Conservation (phyloP, 2,113 vertebrate genomes). For the Alces alces region DNA sequence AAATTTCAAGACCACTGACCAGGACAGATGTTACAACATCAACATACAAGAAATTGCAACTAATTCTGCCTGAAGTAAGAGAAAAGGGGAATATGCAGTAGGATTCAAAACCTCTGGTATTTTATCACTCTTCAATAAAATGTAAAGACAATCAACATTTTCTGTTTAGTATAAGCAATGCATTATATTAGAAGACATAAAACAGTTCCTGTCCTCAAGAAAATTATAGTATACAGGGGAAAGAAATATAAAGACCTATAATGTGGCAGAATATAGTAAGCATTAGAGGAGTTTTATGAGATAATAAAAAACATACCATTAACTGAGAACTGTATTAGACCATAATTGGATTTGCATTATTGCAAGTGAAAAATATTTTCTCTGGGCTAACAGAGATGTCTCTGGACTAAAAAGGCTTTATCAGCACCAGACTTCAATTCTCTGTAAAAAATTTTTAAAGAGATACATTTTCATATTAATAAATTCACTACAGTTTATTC, state of each 20-base stretch:
- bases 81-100: not conserved
- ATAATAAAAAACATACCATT: not conserved
- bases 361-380: not conserved
- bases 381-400: not conserved
- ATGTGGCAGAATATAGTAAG: not conserved
- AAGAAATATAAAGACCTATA: not conserved
- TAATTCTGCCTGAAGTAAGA: not conserved
- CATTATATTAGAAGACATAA: not conserved
- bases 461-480: not conserved
- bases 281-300: not conserved
- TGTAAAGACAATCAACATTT: not conserved
- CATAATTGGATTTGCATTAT: not conserved
- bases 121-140: not conserved
- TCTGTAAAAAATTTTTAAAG: not conserved
- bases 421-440: not conserved
- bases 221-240: not conserved
- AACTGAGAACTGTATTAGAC: not conserved
- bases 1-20: slow-evolving; percentile 16
- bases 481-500: not conserved
- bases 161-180: not conserved
- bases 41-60: not conserved
- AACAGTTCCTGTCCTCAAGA: not conserved
- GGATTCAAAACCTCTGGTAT: not conserved
- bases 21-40: not conserved
- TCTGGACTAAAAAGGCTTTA: not conserved